Conservation (phyloP, 2,888 invertebrate genomes). For the Holacanthella duospinosa region DNA sequence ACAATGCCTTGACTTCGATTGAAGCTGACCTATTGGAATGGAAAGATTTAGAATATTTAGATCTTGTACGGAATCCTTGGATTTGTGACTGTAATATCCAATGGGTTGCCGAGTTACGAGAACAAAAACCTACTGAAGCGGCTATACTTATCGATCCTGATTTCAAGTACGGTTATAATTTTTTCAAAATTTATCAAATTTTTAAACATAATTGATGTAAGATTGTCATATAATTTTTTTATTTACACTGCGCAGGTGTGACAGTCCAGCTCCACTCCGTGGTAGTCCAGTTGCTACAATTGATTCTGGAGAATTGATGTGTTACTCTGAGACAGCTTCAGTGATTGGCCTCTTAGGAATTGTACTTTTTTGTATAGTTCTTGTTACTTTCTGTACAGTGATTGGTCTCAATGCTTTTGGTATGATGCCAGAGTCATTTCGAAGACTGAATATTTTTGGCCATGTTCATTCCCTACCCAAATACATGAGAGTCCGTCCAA, state of each 20-base stretch:
- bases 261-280: conserved; percentile 23
- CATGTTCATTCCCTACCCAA: conserved; percentile 22
- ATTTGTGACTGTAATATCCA: conserved; percentile 35
- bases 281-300: conserved; percentile 23
- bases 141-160: conserved; percentile 23
- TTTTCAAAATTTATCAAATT: no score
- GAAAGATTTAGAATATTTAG: conserved; percentile 29
- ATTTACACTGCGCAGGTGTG: conserved; percentile 21
- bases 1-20: conserved; percentile 28
- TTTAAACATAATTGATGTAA: not conserved
- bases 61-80: conserved; percentile 26
- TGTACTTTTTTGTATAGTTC: conserved; percentile 23
- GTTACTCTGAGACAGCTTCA: conserved; percentile 28
- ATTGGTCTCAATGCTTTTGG: conserved; percentile 28
- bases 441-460: conserved; percentile 24
- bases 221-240: not conserved
- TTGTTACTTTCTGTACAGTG: conserved; percentile 22
- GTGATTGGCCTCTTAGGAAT: conserved; percentile 28
- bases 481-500: conserved; percentile 29
- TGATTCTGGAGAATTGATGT: conserved; percentile 29
- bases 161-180: conserved; percentile 19
- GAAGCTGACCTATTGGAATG: conserved; percentile 27
- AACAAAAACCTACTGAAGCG: conserved; percentile 17
- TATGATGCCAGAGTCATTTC: conserved; percentile 25
- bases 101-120: conserved; percentile 27